These are phyloP conservation scores for Gisinianus flammeolus DNA, from an alignment of 2,888 invertebrate species.

Conservation along the genomic window DNA sequence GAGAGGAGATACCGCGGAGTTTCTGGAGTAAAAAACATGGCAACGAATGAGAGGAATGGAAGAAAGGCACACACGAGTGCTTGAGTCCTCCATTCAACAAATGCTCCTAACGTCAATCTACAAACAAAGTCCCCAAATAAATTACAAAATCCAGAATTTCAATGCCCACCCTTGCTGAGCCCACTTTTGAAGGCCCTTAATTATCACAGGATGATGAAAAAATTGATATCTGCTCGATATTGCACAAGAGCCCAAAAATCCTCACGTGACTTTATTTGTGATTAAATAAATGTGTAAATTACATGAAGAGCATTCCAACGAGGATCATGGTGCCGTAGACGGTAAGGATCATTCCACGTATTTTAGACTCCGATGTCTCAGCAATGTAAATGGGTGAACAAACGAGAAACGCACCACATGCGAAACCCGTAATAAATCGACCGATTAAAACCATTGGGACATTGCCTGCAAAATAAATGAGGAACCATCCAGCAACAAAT, in stretches of 20 bases:
- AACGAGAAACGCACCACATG: not conserved
- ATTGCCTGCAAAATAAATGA: not conserved
- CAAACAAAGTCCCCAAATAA: too few relatives aligned
- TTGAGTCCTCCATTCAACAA: conserved; percentile 24
- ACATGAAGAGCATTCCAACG: conserved; percentile 3
- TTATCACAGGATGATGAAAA: too few relatives aligned
- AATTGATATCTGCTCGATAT: too few relatives aligned
- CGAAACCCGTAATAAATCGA: not conserved
- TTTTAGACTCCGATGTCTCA: not conserved
- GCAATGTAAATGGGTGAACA: not conserved
- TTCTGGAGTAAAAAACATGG: conserved; percentile 48
- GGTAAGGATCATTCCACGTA: not conserved
- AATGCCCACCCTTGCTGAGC: too few relatives aligned
- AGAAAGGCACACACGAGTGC: conserved; percentile 49
- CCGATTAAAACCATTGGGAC: not conserved
- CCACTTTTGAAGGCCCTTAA: too few relatives aligned
- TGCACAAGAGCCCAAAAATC: too few relatives aligned
- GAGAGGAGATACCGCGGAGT: conserved; percentile 46
- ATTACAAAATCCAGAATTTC: too few relatives aligned
- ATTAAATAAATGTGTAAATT: not conserved
- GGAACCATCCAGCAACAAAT: not conserved
- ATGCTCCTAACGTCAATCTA: conserved; percentile 7
- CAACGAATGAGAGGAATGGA: conserved; percentile 45
- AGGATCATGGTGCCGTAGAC: not conserved
- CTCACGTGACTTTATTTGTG: not conserved